Evolutionary conservation across 1,140 invertebrate species (phyloP).

Genomic region (Drosophila setifemur): DNA sequence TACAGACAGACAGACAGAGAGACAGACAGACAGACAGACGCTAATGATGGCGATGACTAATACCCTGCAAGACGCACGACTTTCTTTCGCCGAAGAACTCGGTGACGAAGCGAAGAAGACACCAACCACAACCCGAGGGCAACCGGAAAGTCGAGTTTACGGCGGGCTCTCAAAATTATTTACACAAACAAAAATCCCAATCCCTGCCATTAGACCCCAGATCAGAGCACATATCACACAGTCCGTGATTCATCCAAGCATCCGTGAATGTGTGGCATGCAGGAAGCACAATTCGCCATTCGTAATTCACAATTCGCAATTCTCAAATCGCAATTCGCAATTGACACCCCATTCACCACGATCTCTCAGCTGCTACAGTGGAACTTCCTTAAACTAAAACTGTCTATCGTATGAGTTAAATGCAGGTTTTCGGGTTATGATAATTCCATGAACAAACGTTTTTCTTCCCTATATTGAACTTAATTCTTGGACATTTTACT

Average conservation of each 20-base stretch:
- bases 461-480: no score
- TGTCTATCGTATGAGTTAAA: no score
- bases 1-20: no score
- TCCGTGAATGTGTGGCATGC: conserved; percentile 2
- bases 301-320: conserved; percentile 26
- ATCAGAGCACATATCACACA: conserved; percentile 9
- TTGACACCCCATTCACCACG: conserved; percentile 33
- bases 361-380: conserved; percentile 1
- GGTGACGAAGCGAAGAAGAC: conserved; percentile 9
- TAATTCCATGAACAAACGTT: no score
- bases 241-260: conserved; percentile 20
- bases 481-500: no score
- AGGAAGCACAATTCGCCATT: conserved; percentile 30
- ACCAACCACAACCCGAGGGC: background rate
- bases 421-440: no score
- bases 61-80: conserved; percentile 23
- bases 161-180: no score
- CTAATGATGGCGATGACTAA: conserved; percentile 26
- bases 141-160: conserved; percentile 49
- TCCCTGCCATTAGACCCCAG: conserved; percentile 16
- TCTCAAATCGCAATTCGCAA: conserved; percentile 25
- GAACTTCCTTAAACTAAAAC: background rate
- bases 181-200: no score
- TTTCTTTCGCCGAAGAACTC: conserved; percentile 33
- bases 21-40: conserved; percentile 8